phyloP scores from a whole-genome alignment of 2,797 vertebrate species.

The Etheostoma perlongum region DNA sequence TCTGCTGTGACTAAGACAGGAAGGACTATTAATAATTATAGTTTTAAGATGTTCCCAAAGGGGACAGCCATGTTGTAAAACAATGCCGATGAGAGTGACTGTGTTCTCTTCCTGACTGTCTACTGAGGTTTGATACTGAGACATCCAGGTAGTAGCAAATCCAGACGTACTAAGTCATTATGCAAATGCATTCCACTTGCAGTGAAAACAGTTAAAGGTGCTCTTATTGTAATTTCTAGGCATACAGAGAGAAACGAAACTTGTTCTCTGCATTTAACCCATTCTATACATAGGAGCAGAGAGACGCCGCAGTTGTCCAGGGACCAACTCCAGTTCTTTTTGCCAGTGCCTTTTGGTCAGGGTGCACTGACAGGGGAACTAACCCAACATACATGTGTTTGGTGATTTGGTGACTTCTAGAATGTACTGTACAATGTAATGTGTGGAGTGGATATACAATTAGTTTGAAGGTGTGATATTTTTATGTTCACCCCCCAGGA shows the following conservation, averaged over 20 bases:
- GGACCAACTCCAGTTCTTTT: too few species aligned
- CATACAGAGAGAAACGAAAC: too few species aligned
- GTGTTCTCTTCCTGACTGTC: constrained; percentile 2
- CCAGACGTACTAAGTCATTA: neutral
- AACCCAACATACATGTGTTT: too few species aligned
- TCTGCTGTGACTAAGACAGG: constrained; percentile 36
- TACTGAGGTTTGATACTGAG: constrained; percentile 9
- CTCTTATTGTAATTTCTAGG: too few species aligned
- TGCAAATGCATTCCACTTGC: neutral
- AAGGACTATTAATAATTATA: constrained; percentile 53
- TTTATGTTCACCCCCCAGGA: constrained; percentile 78
- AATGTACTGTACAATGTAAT: neutral
- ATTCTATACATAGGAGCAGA: too few species aligned
- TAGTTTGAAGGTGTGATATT: neutral
- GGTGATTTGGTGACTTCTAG: too few species aligned
- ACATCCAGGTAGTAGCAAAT: constrained; percentile 10
- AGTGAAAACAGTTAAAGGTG: too few species aligned
- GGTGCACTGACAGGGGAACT: too few species aligned
- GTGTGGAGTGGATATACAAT: neutral
- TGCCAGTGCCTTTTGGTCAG: too few species aligned
- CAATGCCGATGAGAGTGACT: constrained; percentile 20
- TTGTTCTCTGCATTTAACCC: too few species aligned
- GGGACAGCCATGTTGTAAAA: constrained; percentile 44
- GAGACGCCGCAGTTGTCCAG: too few species aligned
- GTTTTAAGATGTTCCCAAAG: constrained; percentile 43